These are phyloP conservation scores for Peromyscus melanophrys DNA, from an alignment of 2,797 vertebrate species.

Conservation along the genomic window DNA sequence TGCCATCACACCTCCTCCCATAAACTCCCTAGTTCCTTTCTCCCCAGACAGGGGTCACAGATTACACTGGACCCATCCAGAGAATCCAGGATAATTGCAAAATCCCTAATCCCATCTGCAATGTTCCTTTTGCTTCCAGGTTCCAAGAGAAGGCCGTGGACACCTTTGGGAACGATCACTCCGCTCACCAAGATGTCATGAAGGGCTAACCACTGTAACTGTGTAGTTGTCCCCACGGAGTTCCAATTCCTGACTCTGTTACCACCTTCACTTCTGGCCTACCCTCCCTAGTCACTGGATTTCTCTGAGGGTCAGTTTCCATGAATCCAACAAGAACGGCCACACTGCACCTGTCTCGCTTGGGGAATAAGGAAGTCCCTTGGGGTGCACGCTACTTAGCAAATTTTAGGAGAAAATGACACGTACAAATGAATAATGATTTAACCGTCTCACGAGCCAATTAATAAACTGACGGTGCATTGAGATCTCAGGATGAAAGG, in stretches of 20 bases:
- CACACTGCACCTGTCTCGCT: background rate
- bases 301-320: constrained; percentile 27
- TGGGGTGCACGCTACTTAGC: background rate
- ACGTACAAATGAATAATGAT: constrained; percentile 63
- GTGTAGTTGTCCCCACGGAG: background rate
- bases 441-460: constrained; percentile 55
- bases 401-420: constrained; percentile 57
- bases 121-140: background rate
- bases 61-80: background rate
- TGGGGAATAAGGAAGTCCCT: constrained; percentile 26
- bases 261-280: background rate
- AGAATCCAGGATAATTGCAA: background rate
- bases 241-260: background rate
- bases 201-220: background rate
- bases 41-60: background rate
- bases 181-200: background rate
- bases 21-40: background rate
- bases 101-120: background rate
- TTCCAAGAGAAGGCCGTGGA: background rate
- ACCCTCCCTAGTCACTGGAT: background rate
- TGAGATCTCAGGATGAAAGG: constrained; percentile 67
- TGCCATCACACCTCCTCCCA: background rate
- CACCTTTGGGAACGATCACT: background rate
- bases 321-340: background rate
- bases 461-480: constrained; percentile 67